phyloP scores from a whole-genome alignment of 2,113 vertebrate species.

The Anhinga anhinga region DNA sequence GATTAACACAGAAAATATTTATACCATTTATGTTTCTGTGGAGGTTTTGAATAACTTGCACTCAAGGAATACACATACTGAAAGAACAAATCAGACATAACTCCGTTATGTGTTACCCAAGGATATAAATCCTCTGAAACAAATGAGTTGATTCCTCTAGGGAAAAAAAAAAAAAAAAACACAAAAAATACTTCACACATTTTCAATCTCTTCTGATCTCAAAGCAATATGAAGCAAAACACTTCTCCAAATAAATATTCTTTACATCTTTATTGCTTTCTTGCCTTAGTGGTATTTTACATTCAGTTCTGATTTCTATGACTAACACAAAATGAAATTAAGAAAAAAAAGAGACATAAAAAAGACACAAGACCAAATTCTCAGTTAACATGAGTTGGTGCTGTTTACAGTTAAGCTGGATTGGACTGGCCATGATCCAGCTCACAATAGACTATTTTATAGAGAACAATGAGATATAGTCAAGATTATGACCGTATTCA shows the following conservation, averaged over 20 bases:
- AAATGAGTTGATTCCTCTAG: background rate
- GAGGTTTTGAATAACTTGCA: background rate
- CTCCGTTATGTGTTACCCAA: background rate
- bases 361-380: background rate
- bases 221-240: background rate
- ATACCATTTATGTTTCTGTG: background rate
- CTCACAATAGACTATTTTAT: background rate
- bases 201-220: background rate
- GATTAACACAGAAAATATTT: background rate
- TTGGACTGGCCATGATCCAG: background rate
- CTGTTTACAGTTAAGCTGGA: background rate
- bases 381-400: background rate
- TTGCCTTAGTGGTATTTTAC: background rate
- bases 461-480: background rate
- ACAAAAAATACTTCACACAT: background rate
- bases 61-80: background rate
- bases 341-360: background rate
- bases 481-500: background rate
- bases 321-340: background rate
- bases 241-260: background rate
- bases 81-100: background rate
- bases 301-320: background rate
- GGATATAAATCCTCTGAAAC: background rate
- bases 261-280: background rate
- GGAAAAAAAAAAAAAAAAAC: background rate